Evolutionary conservation across 2,888 invertebrate species (phyloP), one percentile per base, ranked within the genome.

Genomic region (Anorthoa munda): DNA sequence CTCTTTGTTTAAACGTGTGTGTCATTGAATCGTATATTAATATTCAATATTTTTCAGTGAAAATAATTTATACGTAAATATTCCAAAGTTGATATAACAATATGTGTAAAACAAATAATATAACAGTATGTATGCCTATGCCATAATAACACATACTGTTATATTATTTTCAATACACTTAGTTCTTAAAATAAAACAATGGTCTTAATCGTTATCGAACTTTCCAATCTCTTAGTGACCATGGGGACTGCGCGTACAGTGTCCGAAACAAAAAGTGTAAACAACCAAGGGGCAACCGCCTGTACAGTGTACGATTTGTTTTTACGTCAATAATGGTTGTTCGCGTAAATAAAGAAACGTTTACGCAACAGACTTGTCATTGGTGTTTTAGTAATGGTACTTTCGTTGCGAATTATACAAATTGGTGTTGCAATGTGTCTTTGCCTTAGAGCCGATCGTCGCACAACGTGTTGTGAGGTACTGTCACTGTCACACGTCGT

Each of bases 311-410:
- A 75, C 74, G 68, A 72, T 77, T 65, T 60, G 50, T 69, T 72
- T 79, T 79, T 75, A 67, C 77, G 53, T 72, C 50, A 64, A 61
- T 70, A 69, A 69, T 77, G 75, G 66, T 63, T 58, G 72, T 72
- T 78, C 76, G 51, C 71, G 70, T 76, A 83, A 85, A 71, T 71
- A 81, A 80, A 71, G 58, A 74, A 72, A 66, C 71, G 9, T 46
- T 80, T 75, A 68, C 59, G 77, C 70, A 80, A 80, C 31, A 21
- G 31, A 69, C 60, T 76, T 81, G 76, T 83, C 84, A 83, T 75
- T 84, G 76, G 78, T 73, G 72, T 78, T 86, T 78, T 81, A 69
- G 79, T 66, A 69, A 65, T 59, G 61, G 75, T 72, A 81, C 66
- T 81, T 72, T 76, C 69, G 64, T 84, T 72, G 77, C 70, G 70